Percentiles rank a stretch among this genome's conserved stretches.
Evolutionary conservation across 2,888 invertebrate species (phyloP).

Genomic region (Synanthedon vespiformis): DNA sequence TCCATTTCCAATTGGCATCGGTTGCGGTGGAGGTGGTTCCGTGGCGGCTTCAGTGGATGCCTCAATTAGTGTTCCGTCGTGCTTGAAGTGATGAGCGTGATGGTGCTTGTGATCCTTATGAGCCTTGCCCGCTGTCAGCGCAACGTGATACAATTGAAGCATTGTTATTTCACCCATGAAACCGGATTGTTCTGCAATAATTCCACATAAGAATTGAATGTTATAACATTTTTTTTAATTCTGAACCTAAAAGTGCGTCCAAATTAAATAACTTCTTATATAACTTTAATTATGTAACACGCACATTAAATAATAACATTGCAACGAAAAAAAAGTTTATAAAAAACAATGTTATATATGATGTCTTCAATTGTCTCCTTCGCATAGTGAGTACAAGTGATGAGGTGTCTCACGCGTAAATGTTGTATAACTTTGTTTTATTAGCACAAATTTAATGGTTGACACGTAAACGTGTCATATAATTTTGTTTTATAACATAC

Average conservation of each 20-base stretch:
- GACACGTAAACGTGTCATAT: not conserved
- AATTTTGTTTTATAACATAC: too few species aligned
- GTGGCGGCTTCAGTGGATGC: slow-evolving; percentile 71
- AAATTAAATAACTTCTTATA: slow-evolving; percentile 2
- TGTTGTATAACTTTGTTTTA: not conserved
- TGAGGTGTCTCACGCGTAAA: too few species aligned
- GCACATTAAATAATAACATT: too few species aligned
- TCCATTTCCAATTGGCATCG: slow-evolving; percentile 58
- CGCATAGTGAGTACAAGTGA: too few species aligned
- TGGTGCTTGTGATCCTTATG: slow-evolving; percentile 90
- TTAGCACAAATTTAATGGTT: not conserved
- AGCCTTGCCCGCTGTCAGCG: slow-evolving; percentile 86
- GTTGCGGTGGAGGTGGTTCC: slow-evolving; percentile 57
- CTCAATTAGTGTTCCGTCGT: slow-evolving; percentile 75
- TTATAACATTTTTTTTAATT: not conserved
- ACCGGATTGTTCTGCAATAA: slow-evolving; percentile 68
- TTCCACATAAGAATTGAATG: not conserved
- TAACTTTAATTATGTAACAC: not conserved
- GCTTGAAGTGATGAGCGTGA: slow-evolving; percentile 84
- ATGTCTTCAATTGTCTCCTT: too few species aligned
- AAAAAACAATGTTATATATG: too few species aligned
- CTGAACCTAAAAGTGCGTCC: not conserved
- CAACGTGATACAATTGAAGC: slow-evolving; percentile 83
- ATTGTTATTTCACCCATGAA: slow-evolving; percentile 83
- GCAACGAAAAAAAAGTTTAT: too few species aligned